Evolutionary conservation across 2,888 invertebrate species (phyloP).

Genomic region (Sarcophaga rosellei): DNA sequence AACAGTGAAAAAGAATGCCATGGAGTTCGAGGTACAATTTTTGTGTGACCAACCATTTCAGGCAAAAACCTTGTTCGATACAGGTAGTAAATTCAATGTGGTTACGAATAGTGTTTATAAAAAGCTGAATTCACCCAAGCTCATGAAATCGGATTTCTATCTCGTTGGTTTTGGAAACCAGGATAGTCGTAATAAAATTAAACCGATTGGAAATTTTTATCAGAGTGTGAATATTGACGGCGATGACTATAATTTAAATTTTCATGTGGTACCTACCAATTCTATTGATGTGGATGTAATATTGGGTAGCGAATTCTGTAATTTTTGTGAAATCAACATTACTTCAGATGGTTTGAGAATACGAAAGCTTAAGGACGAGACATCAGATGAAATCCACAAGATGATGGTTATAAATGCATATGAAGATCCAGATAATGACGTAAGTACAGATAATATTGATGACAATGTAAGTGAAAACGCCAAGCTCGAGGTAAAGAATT

Average conservation of each 20-base stretch:
- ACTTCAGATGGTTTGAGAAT: slow-evolving; percentile 20
- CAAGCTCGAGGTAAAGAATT: slow-evolving; percentile 49
- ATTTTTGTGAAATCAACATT: slow-evolving; percentile 30
- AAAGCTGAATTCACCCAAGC: background rate
- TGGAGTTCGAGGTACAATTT: slow-evolving; percentile 38
- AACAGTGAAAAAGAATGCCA: slow-evolving; percentile 6
- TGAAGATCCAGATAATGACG: too few relatives aligned
- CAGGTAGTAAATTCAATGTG: slow-evolving; percentile 30
- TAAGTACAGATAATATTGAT: slow-evolving; percentile 33
- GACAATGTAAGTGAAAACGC: slow-evolving; percentile 14
- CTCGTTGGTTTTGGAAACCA: slow-evolving; percentile 36
- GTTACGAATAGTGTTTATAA: slow-evolving; percentile 7
- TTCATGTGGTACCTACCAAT: slow-evolving; percentile 44
- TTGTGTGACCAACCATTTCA: background rate
- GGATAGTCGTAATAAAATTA: background rate
- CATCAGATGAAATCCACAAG: slow-evolving; percentile 4
- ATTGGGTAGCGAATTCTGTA: slow-evolving; percentile 42
- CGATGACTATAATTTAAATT: slow-evolving; percentile 31
- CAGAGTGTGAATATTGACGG: slow-evolving; percentile 13
- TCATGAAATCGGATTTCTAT: slow-evolving; percentile 5
- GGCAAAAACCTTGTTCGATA: slow-evolving; percentile 31
- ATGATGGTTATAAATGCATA: slow-evolving; percentile 29
- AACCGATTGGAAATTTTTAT: slow-evolving; percentile 14
- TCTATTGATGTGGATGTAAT: slow-evolving; percentile 40
- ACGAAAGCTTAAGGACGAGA: slow-evolving; percentile 17